Percentiles rank a stretch among this genome's conserved stretches.
These are phyloP conservation scores for Dolomedes plantarius DNA, from an alignment of 2,888 invertebrate genomes.

Conservation along the genomic window DNA sequence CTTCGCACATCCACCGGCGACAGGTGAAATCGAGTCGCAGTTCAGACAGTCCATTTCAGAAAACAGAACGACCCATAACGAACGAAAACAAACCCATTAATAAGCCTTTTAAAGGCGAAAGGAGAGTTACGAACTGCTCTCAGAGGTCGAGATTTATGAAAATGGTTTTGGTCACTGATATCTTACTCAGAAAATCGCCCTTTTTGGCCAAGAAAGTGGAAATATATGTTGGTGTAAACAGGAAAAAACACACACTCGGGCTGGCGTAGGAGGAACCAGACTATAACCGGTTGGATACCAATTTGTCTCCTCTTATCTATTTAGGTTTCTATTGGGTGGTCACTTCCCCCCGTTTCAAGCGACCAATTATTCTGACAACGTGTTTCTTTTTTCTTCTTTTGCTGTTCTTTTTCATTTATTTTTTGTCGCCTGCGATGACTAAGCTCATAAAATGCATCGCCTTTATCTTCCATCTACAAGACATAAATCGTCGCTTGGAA, in stretches of 20 bases:
- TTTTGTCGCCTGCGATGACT: not conserved
- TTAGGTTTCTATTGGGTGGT: constrained; percentile 9
- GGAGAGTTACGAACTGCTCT: no score
- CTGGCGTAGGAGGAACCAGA: constrained; percentile 16
- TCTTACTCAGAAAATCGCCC: not conserved
- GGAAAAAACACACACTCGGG: not conserved
- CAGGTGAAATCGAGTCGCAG: not conserved
- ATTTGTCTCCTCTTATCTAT: constrained; percentile 14
- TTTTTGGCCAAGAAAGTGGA: constrained; percentile 25
- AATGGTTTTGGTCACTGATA: not conserved
- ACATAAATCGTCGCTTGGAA: not conserved
- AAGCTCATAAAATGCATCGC: not conserved
- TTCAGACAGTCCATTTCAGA: not conserved
- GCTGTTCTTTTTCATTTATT: not conserved
- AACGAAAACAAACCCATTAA: no score
- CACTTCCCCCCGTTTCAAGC: not conserved
- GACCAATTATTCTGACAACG: constrained; percentile 3
- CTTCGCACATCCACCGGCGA: not conserved
- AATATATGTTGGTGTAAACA: constrained; percentile 6
- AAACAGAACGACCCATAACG: no score
- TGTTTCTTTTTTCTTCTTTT: not conserved
- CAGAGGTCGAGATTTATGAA: not conserved
- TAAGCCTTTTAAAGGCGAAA: no score
- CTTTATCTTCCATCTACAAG: not conserved
- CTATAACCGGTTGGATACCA: constrained; percentile 17